Evolutionary conservation across 2,113 vertebrate species (phyloP).

Genomic region (Hypomesus transpacificus): DNA sequence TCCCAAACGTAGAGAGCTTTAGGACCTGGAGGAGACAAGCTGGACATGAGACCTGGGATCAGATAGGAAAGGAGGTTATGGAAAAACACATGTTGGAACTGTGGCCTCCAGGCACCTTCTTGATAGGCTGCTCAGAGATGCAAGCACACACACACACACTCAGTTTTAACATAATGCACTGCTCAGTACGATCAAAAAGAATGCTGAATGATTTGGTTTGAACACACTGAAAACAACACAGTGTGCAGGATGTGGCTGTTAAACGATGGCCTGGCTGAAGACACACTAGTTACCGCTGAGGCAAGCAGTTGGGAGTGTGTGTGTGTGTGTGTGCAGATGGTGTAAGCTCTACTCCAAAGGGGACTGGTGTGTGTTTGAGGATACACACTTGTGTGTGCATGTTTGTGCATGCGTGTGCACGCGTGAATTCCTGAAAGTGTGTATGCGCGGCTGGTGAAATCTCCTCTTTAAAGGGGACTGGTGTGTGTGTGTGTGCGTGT

Average conservation of each 20-base stretch:
- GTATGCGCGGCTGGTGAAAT: background rate
- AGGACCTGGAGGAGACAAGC: too few relatives aligned
- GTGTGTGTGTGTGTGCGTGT: background rate
- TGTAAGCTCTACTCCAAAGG: background rate
- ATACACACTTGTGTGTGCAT: too few relatives aligned
- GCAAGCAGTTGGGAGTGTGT: too few relatives aligned
- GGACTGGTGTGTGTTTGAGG: too few relatives aligned
- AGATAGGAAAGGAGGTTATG: too few relatives aligned
- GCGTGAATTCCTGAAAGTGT: background rate
- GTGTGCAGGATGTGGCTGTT: background rate
- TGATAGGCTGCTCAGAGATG: background rate
- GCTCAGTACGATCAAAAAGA: background rate
- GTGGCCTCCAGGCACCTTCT: background rate
- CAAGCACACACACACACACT: too few relatives aligned
- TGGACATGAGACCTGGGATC: too few relatives aligned
- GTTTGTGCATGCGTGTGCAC: background rate
- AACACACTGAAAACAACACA: background rate
- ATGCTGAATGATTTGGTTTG: background rate
- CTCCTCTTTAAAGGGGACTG: too few relatives aligned
- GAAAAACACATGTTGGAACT: too few relatives aligned
- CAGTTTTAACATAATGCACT: background rate
- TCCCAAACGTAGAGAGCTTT: too few relatives aligned
- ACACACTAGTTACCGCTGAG: background rate
- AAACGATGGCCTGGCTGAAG: background rate
- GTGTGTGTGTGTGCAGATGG: background rate